Base-by-base conservation (phyloP, 2,888 invertebrate species). In the Papilio gigon region DNA sequence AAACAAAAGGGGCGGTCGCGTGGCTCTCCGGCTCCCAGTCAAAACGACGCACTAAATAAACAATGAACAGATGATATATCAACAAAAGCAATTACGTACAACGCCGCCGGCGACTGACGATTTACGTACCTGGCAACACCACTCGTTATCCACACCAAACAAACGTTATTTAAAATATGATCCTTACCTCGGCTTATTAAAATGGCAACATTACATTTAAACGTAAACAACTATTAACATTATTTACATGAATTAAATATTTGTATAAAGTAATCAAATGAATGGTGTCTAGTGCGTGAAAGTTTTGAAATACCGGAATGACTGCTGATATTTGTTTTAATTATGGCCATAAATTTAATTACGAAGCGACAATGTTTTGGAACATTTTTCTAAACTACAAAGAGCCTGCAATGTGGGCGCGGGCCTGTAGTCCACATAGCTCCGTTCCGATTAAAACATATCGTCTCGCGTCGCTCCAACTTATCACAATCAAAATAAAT, bases 401-500 rank as follows among this genome's bases (percentile, higher is more conserved):
- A 12, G 17, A n/a, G 17, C 25, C 37, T 50, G 11, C 42, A 33
- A 33, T 27, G 42, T 64, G 64, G 60, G 17, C 53, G 42, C 61
- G 44, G 37, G 44, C 33, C 61, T 22, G 9, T 35, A 17, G 50
- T 58, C 22, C 61, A 50, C 73, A 63, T 71, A 70, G 72, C 75
- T 74, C 75, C 75, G 76, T 76, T 75, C 78, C 80, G 81, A 83
- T 81, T 83, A 80, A 82, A 81, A 83, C 81, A 82, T 84, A 83
- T 80, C 80, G 80, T 79, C 79, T 74, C 82, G 80, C 79, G 82
- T 84, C 84, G 78, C 80, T 79, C 78, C 81, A 80, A 84, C 86
- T 90, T 90, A 91, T 87, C 89, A 90, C 90, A 92, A 92, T 92
- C 92, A 92, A 91, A 92, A 92, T 91, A 92, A 91, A 92, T 92